A percentile compares a stretch with the other conserved stretches of the same genome.
Conservation (phyloP, 2,113 vertebrate species). For the Ardeotis arabs region DNA sequence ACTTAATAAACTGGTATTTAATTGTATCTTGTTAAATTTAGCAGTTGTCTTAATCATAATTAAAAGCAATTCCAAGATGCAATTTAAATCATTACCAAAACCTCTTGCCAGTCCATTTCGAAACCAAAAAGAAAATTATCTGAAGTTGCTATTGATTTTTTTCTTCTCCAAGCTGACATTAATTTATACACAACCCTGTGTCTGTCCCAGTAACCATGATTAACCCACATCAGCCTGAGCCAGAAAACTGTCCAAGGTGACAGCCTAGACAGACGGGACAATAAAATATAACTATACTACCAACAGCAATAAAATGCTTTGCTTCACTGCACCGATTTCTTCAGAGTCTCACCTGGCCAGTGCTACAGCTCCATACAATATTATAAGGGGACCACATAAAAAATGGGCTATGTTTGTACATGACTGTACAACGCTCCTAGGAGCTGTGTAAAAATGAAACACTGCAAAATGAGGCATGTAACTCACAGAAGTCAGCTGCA, state of each 20-base stretch:
- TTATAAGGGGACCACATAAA: neutral
- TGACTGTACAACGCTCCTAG: neutral
- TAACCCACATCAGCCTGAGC: constrained; percentile 2
- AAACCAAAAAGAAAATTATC: neutral
- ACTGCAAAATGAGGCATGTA: neutral
- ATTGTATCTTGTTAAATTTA: constrained; percentile 66
- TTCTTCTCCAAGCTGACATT: neutral
- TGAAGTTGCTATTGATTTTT: neutral
- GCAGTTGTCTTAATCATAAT: constrained; percentile 51
- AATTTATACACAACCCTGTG: neutral
- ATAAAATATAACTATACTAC: constrained; percentile 22
- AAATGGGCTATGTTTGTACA: neutral
- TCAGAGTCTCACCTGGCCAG: constrained; percentile 10
- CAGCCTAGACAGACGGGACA: neutral
- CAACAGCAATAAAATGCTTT: neutral
- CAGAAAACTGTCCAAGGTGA: constrained; percentile 7
- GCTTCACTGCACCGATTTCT: neutral
- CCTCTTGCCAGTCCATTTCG: constrained; percentile 13
- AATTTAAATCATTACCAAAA: constrained; percentile 24
- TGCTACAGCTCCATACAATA: neutral
- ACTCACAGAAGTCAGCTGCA: neutral
- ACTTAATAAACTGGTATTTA: constrained; percentile 55
- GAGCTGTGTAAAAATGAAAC: neutral
- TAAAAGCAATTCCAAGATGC: constrained; percentile 36
- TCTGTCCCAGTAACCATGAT: neutral